A percentile compares a stretch with the other conserved stretches of the same genome.
Evolutionary conservation across 2,113 vertebrate genomes (phyloP).

Genomic region (Regulus satrapa): DNA sequence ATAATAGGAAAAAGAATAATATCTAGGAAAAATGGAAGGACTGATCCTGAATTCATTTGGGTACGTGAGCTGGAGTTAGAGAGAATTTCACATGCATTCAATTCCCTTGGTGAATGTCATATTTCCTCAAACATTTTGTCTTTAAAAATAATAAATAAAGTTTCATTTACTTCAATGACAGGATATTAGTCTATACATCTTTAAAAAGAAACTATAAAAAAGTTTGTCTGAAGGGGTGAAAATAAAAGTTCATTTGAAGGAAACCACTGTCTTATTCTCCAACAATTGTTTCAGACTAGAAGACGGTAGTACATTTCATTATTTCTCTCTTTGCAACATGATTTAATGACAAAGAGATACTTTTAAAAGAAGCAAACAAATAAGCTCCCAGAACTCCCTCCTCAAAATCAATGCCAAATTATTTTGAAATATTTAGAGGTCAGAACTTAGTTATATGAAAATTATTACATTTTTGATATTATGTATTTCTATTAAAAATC

Average conservation of each 20-base stretch:
- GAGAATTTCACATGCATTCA: background rate
- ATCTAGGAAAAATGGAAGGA: background rate
- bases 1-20: background rate
- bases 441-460: background rate
- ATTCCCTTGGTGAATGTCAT: background rate
- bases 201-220: background rate
- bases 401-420: background rate
- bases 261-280: background rate
- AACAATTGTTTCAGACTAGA: background rate
- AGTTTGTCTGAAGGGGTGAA: background rate
- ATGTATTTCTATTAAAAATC: background rate
- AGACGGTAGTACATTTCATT: background rate
- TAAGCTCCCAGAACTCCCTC: background rate
- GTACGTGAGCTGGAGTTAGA: background rate
- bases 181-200: background rate
- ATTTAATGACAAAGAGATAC: background rate
- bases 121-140: background rate
- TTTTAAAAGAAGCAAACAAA: background rate
- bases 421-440: background rate
- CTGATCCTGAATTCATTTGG: background rate
- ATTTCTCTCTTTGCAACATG: background rate
- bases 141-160: background rate
- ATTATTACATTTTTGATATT: accelerated
- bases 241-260: background rate
- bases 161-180: background rate